Conservation (phyloP, 2,113 vertebrate species). For the Rhinolophus sinicus region DNA sequence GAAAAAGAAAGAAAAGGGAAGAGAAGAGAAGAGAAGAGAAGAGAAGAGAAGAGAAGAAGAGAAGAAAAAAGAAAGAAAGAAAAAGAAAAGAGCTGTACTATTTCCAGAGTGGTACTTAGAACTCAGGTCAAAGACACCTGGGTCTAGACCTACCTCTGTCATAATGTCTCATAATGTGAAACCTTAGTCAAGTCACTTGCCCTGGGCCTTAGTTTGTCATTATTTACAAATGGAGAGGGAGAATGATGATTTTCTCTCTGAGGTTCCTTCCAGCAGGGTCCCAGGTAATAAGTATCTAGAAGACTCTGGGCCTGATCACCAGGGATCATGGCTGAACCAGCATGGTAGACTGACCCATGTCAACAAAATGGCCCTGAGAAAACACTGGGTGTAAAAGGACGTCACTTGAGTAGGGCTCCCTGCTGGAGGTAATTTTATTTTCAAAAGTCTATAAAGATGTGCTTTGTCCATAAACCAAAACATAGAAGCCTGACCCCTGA, state of each 20-base stretch:
- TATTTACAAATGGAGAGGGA: not conserved
- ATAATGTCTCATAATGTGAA: not conserved
- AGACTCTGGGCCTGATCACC: not conserved
- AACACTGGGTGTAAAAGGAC: not conserved
- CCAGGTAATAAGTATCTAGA: not conserved
- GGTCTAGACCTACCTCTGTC: not conserved
- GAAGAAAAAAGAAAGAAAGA: not conserved
- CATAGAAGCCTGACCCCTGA: not conserved
- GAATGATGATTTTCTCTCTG: not conserved
- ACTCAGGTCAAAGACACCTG: not conserved
- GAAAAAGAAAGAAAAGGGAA: not conserved
- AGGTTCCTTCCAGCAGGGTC: not conserved
- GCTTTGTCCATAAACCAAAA: not conserved
- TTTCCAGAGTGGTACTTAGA: not conserved
- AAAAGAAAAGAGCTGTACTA: accelerated
- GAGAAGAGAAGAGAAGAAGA: accelerated
- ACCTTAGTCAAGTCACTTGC: not conserved
- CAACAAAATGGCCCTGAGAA: not conserved
- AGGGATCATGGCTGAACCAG: not conserved
- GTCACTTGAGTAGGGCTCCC: not conserved
- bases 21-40: too few relatives aligned
- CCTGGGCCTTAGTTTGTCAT: not conserved
- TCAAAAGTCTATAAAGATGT: not conserved
- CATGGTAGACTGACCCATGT: not conserved
- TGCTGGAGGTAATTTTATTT: not conserved